Evolutionary conservation across 2,113 vertebrate genomes (phyloP).

Genomic region (Tychaedon coryphoeus): DNA sequence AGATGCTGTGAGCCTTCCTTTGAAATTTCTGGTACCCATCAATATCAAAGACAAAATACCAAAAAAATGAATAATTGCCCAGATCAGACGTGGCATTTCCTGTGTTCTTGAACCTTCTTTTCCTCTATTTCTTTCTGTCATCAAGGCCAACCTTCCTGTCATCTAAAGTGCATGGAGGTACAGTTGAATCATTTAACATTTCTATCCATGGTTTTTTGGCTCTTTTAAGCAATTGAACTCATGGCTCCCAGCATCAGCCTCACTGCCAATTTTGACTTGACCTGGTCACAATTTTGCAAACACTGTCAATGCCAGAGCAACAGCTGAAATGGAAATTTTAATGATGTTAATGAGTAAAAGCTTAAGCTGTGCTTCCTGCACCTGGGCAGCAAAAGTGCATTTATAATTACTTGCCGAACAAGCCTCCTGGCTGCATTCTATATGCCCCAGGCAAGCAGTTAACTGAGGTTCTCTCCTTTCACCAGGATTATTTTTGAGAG

Average conservation of each 20-base stretch:
- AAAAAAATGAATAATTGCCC: not conserved
- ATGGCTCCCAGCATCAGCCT: not conserved
- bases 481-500: slow-evolving; percentile 46
- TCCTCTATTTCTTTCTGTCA: not conserved
- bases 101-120: not conserved
- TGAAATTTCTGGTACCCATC: not conserved
- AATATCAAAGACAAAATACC: not conserved
- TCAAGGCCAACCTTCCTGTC: not conserved
- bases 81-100: not conserved
- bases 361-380: slow-evolving; percentile 48
- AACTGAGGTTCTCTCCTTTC: slow-evolving; percentile 47
- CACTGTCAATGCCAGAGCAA: slow-evolving; percentile 31
- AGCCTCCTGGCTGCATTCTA: slow-evolving; percentile 41
- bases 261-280: slow-evolving; percentile 46
- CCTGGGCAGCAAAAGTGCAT: slow-evolving; percentile 56
- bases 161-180: not conserved
- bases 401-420: slow-evolving; percentile 58
- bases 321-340: slow-evolving; percentile 62
- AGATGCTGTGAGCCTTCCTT: not conserved
- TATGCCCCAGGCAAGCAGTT: slow-evolving; percentile 58
- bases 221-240: slow-evolving; percentile 34
- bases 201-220: not conserved
- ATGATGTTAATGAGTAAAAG: slow-evolving; percentile 66
- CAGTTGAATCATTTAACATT: slow-evolving; percentile 1
- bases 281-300: slow-evolving; percentile 26